phyloP scores from a whole-genome alignment of 2,113 vertebrate species.

The Pholis gunnellus region DNA sequence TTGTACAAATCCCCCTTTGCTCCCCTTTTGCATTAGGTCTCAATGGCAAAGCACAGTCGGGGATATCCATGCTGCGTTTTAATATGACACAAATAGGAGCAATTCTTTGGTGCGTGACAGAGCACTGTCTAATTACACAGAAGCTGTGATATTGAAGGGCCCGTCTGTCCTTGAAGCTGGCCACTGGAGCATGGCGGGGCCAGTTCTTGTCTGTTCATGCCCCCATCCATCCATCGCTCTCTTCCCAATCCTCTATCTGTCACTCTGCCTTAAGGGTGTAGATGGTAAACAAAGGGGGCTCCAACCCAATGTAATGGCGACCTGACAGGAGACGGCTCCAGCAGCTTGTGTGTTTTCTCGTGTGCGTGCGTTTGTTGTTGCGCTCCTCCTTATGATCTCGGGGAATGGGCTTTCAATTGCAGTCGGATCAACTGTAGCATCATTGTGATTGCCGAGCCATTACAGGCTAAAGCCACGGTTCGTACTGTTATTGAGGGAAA shows the following conservation, averaged over 20 bases:
- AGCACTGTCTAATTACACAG: constrained; percentile 75
- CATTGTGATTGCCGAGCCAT: constrained; percentile 40
- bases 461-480: constrained; percentile 23
- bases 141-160: constrained; percentile 67
- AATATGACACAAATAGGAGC: constrained; percentile 68
- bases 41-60: constrained; percentile 53
- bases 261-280: constrained; percentile 64
- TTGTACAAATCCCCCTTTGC: constrained; percentile 68
- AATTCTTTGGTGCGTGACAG: constrained; percentile 64
- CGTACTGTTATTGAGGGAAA: constrained; percentile 2
- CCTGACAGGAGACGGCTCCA: constrained; percentile 51
- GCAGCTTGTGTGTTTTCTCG: constrained; percentile 19
- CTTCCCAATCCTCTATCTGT: constrained; percentile 70
- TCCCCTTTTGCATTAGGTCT: constrained; percentile 65
- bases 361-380: not conserved
- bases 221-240: constrained; percentile 62
- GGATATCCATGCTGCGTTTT: constrained; percentile 63
- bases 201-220: constrained; percentile 56
- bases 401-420: constrained; percentile 50
- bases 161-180: constrained; percentile 73
- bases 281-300: constrained; percentile 72
- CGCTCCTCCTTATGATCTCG: constrained; percentile 29
- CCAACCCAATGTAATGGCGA: constrained; percentile 59
- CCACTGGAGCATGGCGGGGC: constrained; percentile 65
- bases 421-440: constrained; percentile 48